Base-by-base conservation (phyloP, 2,888 invertebrate genomes). In the Aspidiotus destructor region DNA sequence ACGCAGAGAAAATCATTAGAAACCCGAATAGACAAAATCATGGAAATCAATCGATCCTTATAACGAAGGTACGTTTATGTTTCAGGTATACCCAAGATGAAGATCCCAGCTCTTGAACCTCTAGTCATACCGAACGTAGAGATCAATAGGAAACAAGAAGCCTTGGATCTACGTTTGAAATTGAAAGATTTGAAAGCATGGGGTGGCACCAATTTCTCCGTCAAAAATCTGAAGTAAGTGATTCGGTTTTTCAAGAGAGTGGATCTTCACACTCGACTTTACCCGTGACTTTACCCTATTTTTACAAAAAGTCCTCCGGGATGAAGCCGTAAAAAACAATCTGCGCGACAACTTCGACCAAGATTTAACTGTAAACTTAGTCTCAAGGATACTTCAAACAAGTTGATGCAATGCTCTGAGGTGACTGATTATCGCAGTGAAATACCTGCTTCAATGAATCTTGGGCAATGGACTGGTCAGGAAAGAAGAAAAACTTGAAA, bases 61-160 rank as follows among this genome's bases (percentile, higher is more conserved):
- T 3, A 28, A 28, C 28, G 28, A n/a, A n/a, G n/a, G n/a, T 28
- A 28, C 28, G 1, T 57, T 57, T 3, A 41, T 41, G 13, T 74
- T 75, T 8, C 75, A 87, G 90, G 90, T 70, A 79, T 90, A 60
- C 83, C 88, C 0, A 84, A 86, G 73, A 83, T 86, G 76, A 84
- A 85, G 48, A 82, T 91, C 2, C 82, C 82, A 0, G 83, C 89
- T 0, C 88, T 90, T 75, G 91, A 91, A 78, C 91, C 91, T 0
- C 89, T 90, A 76, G 84, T 81, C 73, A 85, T 86, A 0, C 79
- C 80, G 11, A 85, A 86, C 75, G 81, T 90, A 28, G 82, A 85
- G 64, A 79, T 86, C 57, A 86, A 86, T 48, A 88, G 88, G 75
- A 84, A 83, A 44, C 80, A 90, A 60, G 74, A 75, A 5, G 73